Evolutionary conservation across 2,113 vertebrate species (phyloP).

Genomic region (Axis porcinus): DNA sequence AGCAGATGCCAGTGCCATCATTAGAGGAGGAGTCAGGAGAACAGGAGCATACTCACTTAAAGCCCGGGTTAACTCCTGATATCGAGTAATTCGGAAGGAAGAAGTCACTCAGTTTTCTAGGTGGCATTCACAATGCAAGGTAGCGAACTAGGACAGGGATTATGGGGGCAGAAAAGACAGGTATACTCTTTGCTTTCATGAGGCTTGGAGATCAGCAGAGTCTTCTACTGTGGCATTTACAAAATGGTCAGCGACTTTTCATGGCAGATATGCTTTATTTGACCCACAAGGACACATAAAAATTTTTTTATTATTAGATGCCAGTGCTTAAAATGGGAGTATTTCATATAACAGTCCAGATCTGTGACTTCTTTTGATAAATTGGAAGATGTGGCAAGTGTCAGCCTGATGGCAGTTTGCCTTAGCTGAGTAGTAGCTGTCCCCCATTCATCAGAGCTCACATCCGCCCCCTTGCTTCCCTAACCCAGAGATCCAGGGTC

Average conservation of each 20-base stretch:
- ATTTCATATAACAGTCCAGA: neutral
- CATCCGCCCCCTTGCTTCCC: neutral
- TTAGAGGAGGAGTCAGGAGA: neutral
- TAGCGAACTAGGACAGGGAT: neutral
- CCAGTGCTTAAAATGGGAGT: neutral
- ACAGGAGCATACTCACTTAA: neutral
- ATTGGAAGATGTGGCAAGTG: neutral
- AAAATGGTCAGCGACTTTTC: neutral
- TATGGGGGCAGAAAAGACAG: neutral
- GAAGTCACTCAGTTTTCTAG: neutral
- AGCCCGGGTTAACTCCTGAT: neutral
- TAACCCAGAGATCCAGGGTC: neutral
- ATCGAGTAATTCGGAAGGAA: neutral
- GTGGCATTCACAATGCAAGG: neutral
- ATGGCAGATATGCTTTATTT: neutral
- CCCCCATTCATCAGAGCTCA: neutral
- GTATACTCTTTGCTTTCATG: neutral
- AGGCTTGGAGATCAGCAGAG: neutral
- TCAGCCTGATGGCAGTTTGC: neutral
- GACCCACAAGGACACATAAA: neutral
- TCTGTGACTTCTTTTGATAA: neutral
- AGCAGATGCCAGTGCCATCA: neutral
- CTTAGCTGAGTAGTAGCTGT: too few relatives aligned
- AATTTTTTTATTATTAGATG: neutral
- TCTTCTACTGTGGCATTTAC: neutral